These are phyloP conservation scores for Yponomeuta sedellus DNA, from an alignment of 2,888 invertebrate species.

Conservation along the genomic window DNA sequence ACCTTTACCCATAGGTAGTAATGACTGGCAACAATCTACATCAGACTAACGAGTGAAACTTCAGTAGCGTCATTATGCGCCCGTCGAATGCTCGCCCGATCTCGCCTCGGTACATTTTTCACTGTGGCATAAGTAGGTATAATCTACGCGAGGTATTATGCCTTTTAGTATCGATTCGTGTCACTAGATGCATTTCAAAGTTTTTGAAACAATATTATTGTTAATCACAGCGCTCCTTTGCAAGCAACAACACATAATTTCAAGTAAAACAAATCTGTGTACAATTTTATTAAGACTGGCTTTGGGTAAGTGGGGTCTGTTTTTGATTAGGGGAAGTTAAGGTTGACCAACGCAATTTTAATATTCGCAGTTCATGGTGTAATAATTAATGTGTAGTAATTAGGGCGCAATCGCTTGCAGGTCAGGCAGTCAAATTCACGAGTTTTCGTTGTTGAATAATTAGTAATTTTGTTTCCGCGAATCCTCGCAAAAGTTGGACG, in stretches of 20 bases:
- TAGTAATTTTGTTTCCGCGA: not conserved
- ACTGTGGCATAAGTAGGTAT: conserved; percentile 29
- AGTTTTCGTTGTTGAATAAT: not conserved
- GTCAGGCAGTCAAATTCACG: not conserved
- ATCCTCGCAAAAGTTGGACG: not conserved
- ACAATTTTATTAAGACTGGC: no score
- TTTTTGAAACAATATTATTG: no score
- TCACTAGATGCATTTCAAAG: not conserved
- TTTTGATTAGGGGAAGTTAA: no score
- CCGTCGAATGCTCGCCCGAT: conserved; percentile 32
- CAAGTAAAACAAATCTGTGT: no score
- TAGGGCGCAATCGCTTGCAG: not conserved
- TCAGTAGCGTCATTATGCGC: conserved; percentile 43
- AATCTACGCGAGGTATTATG: conserved; percentile 33
- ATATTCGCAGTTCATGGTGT: not conserved
- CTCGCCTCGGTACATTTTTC: conserved; percentile 35
- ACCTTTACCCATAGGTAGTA: conserved; percentile 39
- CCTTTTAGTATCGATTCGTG: conserved; percentile 30
- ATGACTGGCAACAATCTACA: conserved; percentile 45
- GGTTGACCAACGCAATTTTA: no score
- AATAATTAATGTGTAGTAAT: not conserved
- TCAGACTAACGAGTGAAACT: conserved; percentile 46
- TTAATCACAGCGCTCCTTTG: not conserved
- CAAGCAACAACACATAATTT: not conserved
- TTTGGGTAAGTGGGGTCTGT: no score